Percentiles rank a stretch among this genome's conserved stretches.
Evolutionary conservation across 2,888 invertebrate genomes (phyloP).

Genomic region (Geophilus truncorum): DNA sequence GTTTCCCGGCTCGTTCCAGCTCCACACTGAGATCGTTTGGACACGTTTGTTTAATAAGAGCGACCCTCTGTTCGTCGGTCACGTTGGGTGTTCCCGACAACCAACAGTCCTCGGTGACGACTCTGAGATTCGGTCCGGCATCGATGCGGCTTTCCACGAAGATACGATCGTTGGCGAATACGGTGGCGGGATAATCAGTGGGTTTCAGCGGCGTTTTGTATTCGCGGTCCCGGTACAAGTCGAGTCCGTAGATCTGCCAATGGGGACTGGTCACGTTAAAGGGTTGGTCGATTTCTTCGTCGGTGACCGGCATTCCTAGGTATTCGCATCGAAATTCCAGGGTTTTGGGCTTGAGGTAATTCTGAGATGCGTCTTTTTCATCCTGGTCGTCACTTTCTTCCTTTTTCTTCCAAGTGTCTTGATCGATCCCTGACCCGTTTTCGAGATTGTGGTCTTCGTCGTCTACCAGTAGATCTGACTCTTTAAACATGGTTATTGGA

Average conservation of each 20-base stretch:
- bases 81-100: conserved; percentile 41
- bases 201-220: conserved; percentile 36
- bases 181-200: conserved; percentile 39
- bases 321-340: conserved; percentile 38
- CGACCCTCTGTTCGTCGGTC: conserved; percentile 34
- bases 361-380: background rate
- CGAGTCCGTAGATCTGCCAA: conserved; percentile 36
- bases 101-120: conserved; percentile 45
- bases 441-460: conserved; percentile 37
- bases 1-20: conserved; percentile 34
- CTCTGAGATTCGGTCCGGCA: conserved; percentile 41
- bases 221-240: conserved; percentile 40
- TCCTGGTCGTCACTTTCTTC: conserved; percentile 31
- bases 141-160: conserved; percentile 43
- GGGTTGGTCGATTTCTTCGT: conserved; percentile 33
- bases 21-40: conserved; percentile 42
- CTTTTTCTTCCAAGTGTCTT: conserved; percentile 14
- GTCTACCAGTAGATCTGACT: conserved; percentile 33
- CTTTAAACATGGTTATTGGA: background rate
- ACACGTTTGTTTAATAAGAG: conserved; percentile 44
- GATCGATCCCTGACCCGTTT: conserved; percentile 20
- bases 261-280: conserved; percentile 23
- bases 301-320: conserved; percentile 30
- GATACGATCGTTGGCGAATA: conserved; percentile 41
- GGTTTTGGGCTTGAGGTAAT: conserved; percentile 22